phyloP scores from a whole-genome alignment of 1,140 invertebrate species.

The Heliconius nattereri region DNA sequence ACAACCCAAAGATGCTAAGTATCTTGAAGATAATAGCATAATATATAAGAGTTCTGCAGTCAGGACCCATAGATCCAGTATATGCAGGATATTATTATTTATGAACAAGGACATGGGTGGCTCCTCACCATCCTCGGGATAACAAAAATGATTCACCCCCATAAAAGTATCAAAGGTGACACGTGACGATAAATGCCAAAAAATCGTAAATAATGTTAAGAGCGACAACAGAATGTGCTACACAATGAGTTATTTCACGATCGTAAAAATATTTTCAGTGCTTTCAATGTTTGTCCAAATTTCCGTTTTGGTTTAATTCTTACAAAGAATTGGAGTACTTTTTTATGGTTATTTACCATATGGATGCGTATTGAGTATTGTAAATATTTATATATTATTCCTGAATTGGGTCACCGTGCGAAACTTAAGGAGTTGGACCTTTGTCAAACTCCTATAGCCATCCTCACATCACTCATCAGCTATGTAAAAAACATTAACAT shows the following conservation, averaged over 20 bases:
- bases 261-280: constrained; percentile 57
- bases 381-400: background rate
- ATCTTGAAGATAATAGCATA: no score
- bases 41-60: no score
- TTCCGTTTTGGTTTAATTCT: constrained; percentile 28
- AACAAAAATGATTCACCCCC: constrained; percentile 55
- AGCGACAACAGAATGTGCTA: constrained; percentile 51
- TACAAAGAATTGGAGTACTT: background rate
- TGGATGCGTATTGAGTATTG: background rate
- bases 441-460: no score
- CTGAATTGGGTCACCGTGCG: background rate
- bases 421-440: background rate
- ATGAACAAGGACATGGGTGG: background rate
- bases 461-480: no score
- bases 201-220: constrained; percentile 55
- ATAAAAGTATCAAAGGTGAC: constrained; percentile 60
- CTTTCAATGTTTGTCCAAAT: constrained; percentile 36
- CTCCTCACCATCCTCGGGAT: background rate
- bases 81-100: background rate
- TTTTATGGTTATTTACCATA: constrained; percentile 5
- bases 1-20: no score
- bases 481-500: no score
- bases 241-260: constrained; percentile 41
- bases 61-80: no score
- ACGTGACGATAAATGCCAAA: constrained; percentile 58